A percentile compares a stretch with the other conserved stretches of the same genome.
These are phyloP conservation scores for Schizopygopsis pylzovi DNA, from an alignment of 2,797 vertebrate species.

Conservation along the genomic window DNA sequence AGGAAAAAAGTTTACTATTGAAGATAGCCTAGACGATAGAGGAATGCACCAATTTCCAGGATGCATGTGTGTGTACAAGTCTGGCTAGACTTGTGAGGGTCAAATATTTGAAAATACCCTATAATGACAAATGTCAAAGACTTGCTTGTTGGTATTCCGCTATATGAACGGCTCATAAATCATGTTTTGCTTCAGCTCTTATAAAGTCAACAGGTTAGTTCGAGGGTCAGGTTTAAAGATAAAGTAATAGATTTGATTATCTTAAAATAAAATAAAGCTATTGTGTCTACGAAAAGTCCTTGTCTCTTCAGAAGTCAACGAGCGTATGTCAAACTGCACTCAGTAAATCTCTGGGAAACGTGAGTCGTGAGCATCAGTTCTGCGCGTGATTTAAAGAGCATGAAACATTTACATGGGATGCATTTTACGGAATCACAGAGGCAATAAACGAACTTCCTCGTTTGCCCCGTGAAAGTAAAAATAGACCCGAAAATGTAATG, in stretches of 20 bases:
- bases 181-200: conserved; percentile 8
- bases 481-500: not conserved
- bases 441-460: not conserved
- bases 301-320: not conserved
- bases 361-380: conserved; percentile 57
- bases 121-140: conserved; percentile 8
- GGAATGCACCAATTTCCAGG: not conserved
- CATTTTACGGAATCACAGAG: not conserved
- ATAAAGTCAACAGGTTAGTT: conserved; percentile 19
- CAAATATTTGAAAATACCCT: not conserved
- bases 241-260: not conserved
- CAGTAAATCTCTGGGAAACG: conserved; percentile 35
- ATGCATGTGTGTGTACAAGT: not conserved
- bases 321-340: conserved; percentile 15
- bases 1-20: not conserved
- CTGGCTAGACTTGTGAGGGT: too few species aligned
- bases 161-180: not conserved
- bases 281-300: not conserved
- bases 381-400: not conserved
- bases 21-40: not conserved
- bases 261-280: not conserved
- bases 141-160: not conserved
- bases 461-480: not conserved
- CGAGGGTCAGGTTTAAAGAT: not conserved
- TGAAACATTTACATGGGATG: not conserved